Conservation (phyloP, 2,888 invertebrate genomes). For the Agriopis leucophaearia region DNA sequence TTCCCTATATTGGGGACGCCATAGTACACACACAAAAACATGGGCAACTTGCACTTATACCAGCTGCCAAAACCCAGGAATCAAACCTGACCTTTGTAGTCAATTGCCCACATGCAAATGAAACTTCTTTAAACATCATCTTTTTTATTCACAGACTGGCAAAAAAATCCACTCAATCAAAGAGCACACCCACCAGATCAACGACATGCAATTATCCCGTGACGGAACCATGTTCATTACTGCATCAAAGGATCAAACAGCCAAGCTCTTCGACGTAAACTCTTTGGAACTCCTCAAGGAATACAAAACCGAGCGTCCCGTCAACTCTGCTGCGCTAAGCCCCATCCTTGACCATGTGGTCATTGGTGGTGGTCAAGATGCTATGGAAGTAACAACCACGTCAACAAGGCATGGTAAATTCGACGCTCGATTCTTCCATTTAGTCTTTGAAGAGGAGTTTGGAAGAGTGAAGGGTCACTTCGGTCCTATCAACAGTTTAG, state of each 20-base stretch:
- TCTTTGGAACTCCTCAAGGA: constrained; percentile 95
- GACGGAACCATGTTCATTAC: constrained; percentile 98
- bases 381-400: constrained; percentile 99
- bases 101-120: no score
- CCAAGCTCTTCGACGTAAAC: constrained; percentile 97
- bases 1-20: no score
- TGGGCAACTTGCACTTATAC: no score
- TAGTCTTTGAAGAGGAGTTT: constrained; percentile 98
- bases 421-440: constrained; percentile 97
- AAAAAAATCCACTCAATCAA: constrained; percentile 92
- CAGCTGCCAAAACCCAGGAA: no score
- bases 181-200: constrained; percentile 95
- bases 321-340: constrained; percentile 99
- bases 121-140: not conserved
- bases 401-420: constrained; percentile 98
- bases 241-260: constrained; percentile 98
- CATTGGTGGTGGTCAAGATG: constrained; percentile 99
- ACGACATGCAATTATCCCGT: constrained; percentile 98
- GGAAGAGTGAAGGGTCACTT: constrained; percentile 99
- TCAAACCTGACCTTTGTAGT: no score
- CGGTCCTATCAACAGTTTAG: constrained; percentile 99
- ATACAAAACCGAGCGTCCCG: constrained; percentile 98
- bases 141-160: constrained; percentile 88
- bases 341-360: constrained; percentile 98
- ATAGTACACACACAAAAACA: no score